Conservation (phyloP, 2,797 vertebrate genomes). For the Sarcophilus harrisii region DNA sequence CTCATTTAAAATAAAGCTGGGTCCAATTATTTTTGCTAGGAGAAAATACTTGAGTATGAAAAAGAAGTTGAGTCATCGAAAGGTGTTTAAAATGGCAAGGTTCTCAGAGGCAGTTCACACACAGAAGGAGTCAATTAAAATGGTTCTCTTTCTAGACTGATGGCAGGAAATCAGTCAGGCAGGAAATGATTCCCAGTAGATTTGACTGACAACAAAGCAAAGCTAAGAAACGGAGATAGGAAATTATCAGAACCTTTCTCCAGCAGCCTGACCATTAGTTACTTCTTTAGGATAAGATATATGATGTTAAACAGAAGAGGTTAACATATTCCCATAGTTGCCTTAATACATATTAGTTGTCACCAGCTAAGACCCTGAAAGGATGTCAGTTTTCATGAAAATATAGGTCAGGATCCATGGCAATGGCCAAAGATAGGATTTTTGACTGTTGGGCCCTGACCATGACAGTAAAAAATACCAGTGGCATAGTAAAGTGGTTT, state of each 20-base stretch:
- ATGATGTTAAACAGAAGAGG: neutral
- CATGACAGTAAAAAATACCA: neutral
- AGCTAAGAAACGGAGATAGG: conserved; percentile 51
- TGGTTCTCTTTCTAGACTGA: conserved; percentile 73
- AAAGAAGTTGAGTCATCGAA: conserved; percentile 21
- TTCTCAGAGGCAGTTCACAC: conserved; percentile 76
- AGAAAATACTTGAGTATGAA: neutral
- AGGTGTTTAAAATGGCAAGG: conserved; percentile 77
- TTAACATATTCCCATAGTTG: neutral
- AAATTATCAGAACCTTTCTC: conserved; percentile 45
- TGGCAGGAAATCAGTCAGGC: conserved; percentile 78
- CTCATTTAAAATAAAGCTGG: neutral
- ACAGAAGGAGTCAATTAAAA: conserved; percentile 81
- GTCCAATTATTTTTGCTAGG: neutral
- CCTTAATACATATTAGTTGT: neutral
- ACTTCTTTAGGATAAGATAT: neutral
- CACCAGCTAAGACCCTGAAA: neutral
- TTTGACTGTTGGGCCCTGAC: neutral
- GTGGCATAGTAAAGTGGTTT: neutral
- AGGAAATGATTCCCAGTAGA: conserved; percentile 74
- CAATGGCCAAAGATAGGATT: neutral
- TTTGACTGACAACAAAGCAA: neutral
- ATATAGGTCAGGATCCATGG: neutral
- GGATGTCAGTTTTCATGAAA: neutral
- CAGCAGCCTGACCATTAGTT: neutral